These are phyloP conservation scores for Camponotus floridanus DNA, from an alignment of 1,140 invertebrate species.

Conservation along the genomic window DNA sequence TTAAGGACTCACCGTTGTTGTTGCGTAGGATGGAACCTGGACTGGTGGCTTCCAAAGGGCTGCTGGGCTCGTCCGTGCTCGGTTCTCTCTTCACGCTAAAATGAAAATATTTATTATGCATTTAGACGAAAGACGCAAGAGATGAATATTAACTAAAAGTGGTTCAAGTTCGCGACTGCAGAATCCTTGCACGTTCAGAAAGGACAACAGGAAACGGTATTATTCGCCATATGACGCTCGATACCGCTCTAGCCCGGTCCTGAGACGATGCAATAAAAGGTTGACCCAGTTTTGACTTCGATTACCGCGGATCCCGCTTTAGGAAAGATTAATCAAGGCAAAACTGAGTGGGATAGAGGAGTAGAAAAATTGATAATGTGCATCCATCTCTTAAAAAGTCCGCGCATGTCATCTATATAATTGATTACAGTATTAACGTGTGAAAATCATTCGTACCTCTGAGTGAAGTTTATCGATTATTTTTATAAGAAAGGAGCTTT, in stretches of 20 bases:
- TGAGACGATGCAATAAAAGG: conserved; percentile 74
- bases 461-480: not conserved
- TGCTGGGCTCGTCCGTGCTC: conserved; percentile 86
- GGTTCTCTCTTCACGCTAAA: conserved; percentile 87
- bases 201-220: conserved; percentile 1
- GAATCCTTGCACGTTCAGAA: conserved; percentile 31
- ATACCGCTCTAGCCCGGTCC: conserved; percentile 61
- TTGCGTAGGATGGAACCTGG: conserved; percentile 85
- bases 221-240: conserved; percentile 24
- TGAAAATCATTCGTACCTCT: not conserved
- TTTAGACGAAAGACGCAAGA: conserved; percentile 59
- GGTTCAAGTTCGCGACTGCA: conserved; percentile 68
- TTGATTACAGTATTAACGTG: conserved; percentile 3
- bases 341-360: conserved; percentile 61
- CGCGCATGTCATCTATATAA: not conserved
- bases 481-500: not conserved
- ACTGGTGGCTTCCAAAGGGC: conserved; percentile 87
- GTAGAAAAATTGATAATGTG: conserved; percentile 50
- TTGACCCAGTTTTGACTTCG: conserved; percentile 76
- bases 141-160: conserved; percentile 56
- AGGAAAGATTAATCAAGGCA: conserved; percentile 75
- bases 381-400: not conserved
- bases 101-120: conserved; percentile 83
- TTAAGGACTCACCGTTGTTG: conserved; percentile 84
- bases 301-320: conserved; percentile 70